phyloP scores from a whole-genome alignment of 1,140 invertebrate genomes.

The Cyphomyrmex costatus region DNA sequence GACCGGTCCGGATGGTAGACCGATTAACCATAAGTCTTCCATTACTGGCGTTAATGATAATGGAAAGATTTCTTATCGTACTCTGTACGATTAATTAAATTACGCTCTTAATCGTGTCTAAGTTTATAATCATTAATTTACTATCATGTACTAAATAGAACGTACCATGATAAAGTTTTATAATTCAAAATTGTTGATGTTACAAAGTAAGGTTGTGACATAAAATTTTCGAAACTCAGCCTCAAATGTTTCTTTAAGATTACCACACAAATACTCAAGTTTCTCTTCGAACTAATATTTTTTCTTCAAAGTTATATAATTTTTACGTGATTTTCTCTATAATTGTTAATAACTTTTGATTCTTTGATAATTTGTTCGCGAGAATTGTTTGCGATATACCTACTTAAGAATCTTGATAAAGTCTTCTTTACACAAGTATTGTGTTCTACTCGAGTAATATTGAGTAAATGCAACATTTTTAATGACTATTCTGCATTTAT shows the following conservation, averaged over 20 bases:
- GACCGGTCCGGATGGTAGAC: constrained; percentile 88
- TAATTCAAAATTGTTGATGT: constrained; percentile 6
- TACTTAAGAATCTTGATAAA: neutral
- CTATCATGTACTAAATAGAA: constrained; percentile 19
- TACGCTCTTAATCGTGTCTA: neutral
- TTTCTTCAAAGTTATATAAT: neutral
- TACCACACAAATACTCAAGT: constrained; percentile 26
- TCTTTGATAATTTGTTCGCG: neutral
- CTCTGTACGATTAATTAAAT: constrained; percentile 83
- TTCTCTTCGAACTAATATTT: constrained; percentile 6
- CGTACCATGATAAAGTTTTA: neutral
- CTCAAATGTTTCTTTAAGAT: constrained; percentile 38
- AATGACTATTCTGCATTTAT: constrained; percentile 25
- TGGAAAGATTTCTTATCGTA: constrained; percentile 89
- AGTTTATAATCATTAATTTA: constrained; percentile 1
- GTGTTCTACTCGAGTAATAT: constrained; percentile 1
- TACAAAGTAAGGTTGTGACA: neutral
- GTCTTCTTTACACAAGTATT: neutral
- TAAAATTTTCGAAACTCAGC: neutral
- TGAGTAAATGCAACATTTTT: neutral
- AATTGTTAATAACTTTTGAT: neutral
- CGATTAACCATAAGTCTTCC: constrained; percentile 87
- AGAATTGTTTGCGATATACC: neutral
- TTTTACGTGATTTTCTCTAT: neutral
- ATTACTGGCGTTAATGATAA: constrained; percentile 91